Evolutionary conservation across 2,888 invertebrate genomes (phyloP).

Genomic region (Cosmorhoe ocellata): DNA sequence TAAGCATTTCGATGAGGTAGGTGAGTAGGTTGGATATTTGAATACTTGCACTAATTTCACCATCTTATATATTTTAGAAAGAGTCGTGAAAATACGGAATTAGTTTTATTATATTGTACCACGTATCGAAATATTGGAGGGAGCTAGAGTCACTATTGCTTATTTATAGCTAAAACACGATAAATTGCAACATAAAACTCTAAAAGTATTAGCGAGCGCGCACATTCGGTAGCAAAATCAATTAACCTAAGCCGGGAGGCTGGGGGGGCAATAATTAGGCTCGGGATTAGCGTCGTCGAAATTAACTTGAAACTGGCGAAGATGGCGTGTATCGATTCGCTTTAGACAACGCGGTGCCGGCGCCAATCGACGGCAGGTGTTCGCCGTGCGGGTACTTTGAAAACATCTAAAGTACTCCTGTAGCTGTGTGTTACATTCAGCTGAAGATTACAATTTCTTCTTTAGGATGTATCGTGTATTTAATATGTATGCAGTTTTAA

Average conservation of each 20-base stretch:
- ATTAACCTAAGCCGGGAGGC: conserved; percentile 25
- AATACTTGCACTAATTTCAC: no score
- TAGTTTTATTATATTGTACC: no score
- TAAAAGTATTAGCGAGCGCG: neutral
- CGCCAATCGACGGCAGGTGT: conserved; percentile 49
- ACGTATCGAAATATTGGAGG: no score
- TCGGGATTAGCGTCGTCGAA: conserved; percentile 68
- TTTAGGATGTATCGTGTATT: no score
- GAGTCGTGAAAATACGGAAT: no score
- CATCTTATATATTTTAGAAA: no score
- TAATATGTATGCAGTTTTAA: no score
- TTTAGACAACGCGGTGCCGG: conserved; percentile 34
- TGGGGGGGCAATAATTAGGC: conserved; percentile 67
- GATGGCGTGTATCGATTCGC: conserved; percentile 41
- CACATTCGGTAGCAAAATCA: conserved; percentile 24
- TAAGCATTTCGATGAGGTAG: no score
- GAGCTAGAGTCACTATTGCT: no score
- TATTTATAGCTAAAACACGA: no score
- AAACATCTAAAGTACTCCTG: conserved; percentile 35
- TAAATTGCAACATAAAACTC: neutral
- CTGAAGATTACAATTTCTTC: no score
- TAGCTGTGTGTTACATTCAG: conserved; percentile 8
- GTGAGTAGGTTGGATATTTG: no score
- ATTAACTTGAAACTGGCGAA: conserved; percentile 73
- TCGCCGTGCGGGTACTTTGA: conserved; percentile 42